Conservation (phyloP, 2,888 invertebrate species). For the Heliconius charithonia region DNA sequence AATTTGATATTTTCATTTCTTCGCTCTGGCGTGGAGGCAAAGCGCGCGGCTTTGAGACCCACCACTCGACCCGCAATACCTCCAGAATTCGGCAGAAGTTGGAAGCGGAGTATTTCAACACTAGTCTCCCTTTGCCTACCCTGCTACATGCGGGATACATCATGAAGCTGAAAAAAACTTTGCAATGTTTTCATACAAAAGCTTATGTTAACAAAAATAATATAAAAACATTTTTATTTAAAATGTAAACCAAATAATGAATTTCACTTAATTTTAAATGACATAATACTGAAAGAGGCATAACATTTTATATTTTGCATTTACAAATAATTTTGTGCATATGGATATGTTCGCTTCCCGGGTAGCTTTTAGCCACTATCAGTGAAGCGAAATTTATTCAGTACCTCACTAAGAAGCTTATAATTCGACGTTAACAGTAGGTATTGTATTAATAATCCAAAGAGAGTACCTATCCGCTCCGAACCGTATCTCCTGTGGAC, state of each 20-base stretch:
- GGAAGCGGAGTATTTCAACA: no score
- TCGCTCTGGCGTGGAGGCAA: no score
- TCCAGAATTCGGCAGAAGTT: no score
- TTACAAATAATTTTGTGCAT: slow-evolving; percentile 18
- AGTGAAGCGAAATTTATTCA: slow-evolving; percentile 63
- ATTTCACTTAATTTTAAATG: neutral
- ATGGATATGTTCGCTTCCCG: slow-evolving; percentile 3
- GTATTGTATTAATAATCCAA: slow-evolving; percentile 79
- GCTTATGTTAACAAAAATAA: no score
- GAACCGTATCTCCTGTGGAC: slow-evolving; percentile 69
- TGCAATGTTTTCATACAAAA: no score
- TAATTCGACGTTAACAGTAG: slow-evolving; percentile 68
- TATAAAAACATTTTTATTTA: no score
- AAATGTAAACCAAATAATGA: neutral
- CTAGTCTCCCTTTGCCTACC: no score
- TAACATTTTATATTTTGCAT: neutral
- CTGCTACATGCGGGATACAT: no score
- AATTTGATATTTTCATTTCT: no score
- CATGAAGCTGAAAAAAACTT: no score
- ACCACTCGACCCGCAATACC: no score
- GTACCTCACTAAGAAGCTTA: slow-evolving; percentile 78
- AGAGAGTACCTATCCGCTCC: slow-evolving; percentile 61
- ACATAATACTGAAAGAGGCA: neutral
- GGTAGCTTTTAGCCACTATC: slow-evolving; percentile 46
- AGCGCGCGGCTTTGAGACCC: no score